Evolutionary conservation across 2,888 invertebrate genomes (phyloP), one percentile per base, ranked within the genome.

Genomic region (Pardosa pseudoannulata): DNA sequence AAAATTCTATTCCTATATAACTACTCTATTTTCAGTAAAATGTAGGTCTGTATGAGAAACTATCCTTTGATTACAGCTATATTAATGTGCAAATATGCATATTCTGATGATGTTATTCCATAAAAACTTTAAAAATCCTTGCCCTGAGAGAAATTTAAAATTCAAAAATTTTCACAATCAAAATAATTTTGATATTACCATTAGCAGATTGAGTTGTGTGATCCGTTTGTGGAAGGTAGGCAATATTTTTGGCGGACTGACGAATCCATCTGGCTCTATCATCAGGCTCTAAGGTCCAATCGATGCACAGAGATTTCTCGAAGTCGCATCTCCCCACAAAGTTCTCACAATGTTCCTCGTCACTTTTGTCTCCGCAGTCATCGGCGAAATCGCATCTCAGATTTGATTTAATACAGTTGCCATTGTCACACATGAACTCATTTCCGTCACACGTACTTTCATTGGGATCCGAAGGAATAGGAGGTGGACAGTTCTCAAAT

Each of bases 351-450:
- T 31, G 27, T 0, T 16, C 29, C 46, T 88, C 88, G 62, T 88
- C 88, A 19, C 74, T 79, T 31, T 31, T 46, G 28, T 88, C 88
- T 0, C 19, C 16, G 31, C 88, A 88, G 46, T 88, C 88, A 19
- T 86, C 62, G 9, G 29, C 68, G 76, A 39, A 86, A 36, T 88
- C 88, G 19, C 88, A 88, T n/a, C 68, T 7, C 19, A 70, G 23
- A 28, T 79, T 62, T 1, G 65, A 41, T 0, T 31, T 3, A 23
- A 88, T 86, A 41, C 88, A 88, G 13, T 41, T 67, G n/a, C 41
- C 62, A 28, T 74, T 79, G 19, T 7, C 62, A 29, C 85, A 86
- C 74, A 64, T 70, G 27, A 74, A 74, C 19, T 86, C 41, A 1
- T 11, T 19, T 5, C 16, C 32, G 31, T 46, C 29, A 23, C 85